Evolutionary conservation across 2,888 invertebrate genomes (phyloP), one percentile per base, ranked within the genome.

Genomic region (Diaphora mendica): DNA sequence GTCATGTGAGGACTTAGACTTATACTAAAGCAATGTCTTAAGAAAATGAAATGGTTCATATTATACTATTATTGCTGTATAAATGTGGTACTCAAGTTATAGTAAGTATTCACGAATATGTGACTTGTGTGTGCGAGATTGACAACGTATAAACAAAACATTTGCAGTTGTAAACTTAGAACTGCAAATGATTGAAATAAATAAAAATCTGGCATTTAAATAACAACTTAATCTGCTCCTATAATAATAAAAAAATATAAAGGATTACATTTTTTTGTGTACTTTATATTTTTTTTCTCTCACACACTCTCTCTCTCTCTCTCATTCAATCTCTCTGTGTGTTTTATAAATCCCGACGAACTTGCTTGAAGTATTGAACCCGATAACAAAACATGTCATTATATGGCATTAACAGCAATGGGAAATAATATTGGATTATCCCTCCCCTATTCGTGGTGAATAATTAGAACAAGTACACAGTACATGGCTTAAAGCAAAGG

Each of bases 371-470:
- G 2, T 67, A 26, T 26, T 66, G n/a, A 66, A 44, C 15, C 2
- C 15, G 3, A 35, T 20, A 68, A 33, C 51, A 68, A 68, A 68
- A 42, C 26, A 33, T 17, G 42, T 51, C 23, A 48, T 30, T 67
- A 48, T n/a, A 62, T 35, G 26, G 55, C 51, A 69, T 64, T 39
- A 70, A 42, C 69, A 62, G 59, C 42, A 69, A 73, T 39, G 13
- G n/a, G 30, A 39, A 68, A 62, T 70, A 70, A 66, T 64, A 62
- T 66, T 67, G 59, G 69, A 69, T 74, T 72, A 69, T 51, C 70
- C 71, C 74, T 78, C 78, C 83, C 85, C 86, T 86, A 79, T 85
- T 85, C 86, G 84, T 83, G 85, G 86, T 81, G 74, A 80, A 78
- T 76, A 51, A 62, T 17, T 62, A 30, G 62, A 62, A 30, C 17